These are phyloP conservation scores for Astur gentilis DNA, from an alignment of 2,113 vertebrate species.

Conservation along the genomic window DNA sequence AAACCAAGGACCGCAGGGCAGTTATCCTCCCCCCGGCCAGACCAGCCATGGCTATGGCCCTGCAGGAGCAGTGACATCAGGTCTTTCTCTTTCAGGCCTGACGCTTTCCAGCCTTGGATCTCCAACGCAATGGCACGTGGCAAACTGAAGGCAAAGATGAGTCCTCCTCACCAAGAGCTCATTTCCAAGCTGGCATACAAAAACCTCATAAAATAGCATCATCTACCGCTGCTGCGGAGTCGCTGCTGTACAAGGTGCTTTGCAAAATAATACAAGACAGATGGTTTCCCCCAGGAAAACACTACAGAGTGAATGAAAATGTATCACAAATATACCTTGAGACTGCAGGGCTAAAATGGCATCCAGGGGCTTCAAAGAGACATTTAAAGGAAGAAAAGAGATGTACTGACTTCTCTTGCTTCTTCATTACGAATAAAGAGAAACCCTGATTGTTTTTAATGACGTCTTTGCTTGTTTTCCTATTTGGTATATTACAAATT, in stretches of 20 bases:
- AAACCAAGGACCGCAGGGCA: accelerated
- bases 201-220: background rate
- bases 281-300: background rate
- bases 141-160: background rate
- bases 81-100: background rate
- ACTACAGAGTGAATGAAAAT: background rate
- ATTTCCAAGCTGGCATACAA: background rate
- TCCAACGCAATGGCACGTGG: accelerated
- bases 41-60: background rate
- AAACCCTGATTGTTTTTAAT: background rate
- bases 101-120: accelerated
- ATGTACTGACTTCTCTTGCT: background rate
- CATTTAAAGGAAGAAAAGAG: background rate
- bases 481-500: background rate
- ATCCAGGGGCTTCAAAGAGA: background rate
- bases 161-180: background rate
- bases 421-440: background rate
- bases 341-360: background rate
- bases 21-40: background rate
- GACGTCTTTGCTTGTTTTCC: background rate
- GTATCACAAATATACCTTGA: background rate
- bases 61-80: background rate
- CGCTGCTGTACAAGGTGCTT: background rate
- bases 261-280: background rate
- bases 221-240: background rate